These are phyloP conservation scores for Rhipidura dahli DNA, from an alignment of 2,113 vertebrate genomes.

Conservation along the genomic window DNA sequence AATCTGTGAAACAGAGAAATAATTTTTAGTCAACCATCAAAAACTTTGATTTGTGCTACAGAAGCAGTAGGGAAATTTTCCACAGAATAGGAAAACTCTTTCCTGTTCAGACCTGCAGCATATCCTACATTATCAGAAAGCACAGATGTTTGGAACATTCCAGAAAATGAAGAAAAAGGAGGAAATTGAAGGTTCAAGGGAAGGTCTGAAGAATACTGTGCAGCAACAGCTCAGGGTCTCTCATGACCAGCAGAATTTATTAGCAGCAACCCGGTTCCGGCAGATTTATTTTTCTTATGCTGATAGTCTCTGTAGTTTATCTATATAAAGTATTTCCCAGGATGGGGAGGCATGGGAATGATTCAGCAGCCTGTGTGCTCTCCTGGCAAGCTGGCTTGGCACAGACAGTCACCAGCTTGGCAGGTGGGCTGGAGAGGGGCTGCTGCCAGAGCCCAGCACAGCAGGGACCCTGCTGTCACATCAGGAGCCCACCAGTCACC, in stretches of 20 bases:
- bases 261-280: background rate
- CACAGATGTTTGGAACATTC: background rate
- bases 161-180: background rate
- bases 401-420: accelerated
- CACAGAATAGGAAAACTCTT: background rate
- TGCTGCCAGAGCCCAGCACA: background rate
- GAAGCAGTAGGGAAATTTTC: background rate
- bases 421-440: background rate
- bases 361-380: background rate
- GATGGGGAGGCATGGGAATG: background rate
- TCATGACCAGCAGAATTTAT: background rate
- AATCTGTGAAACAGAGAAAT: background rate
- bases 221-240: background rate
- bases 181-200: background rate
- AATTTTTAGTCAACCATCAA: background rate
- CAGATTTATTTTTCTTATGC: background rate
- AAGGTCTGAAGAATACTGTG: background rate
- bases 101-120: background rate
- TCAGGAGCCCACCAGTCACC: accelerated
- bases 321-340: background rate
- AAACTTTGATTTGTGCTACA: background rate
- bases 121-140: background rate
- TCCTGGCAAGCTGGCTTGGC: accelerated
- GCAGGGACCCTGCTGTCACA: accelerated
- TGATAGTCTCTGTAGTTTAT: background rate